Conservation (phyloP, 1,140 invertebrate genomes). For the Pemphigus obesinymphae region DNA sequence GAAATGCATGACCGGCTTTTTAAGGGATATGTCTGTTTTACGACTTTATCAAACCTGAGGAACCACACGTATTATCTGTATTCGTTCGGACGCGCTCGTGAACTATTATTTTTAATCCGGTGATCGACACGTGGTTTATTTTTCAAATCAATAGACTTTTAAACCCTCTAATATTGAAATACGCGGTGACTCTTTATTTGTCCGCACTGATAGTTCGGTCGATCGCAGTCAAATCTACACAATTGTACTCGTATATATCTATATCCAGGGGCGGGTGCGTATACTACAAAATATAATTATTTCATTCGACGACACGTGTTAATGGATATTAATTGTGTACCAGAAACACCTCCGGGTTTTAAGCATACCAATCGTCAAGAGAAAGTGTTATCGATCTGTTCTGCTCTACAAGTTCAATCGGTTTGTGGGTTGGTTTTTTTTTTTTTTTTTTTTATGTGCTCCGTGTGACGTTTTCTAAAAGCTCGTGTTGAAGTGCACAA, state of each 20-base stretch:
- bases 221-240: not conserved
- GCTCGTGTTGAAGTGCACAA: too few relatives aligned
- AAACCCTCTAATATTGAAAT: too few relatives aligned
- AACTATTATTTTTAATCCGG: not conserved
- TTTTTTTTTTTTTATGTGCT: too few relatives aligned
- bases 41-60: conserved; percentile 14
- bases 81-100: not conserved
- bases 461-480: too few relatives aligned
- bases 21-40: conserved; percentile 13
- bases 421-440: not conserved
- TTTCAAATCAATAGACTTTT: too few relatives aligned
- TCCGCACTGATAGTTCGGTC: not conserved
- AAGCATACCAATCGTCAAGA: not conserved
- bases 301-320: not conserved
- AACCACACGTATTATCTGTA: not conserved
- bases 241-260: not conserved
- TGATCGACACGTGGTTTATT: too few relatives aligned
- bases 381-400: conserved; percentile 24
- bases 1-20: conserved; percentile 7
- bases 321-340: not conserved
- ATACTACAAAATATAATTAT: not conserved
- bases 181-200: not conserved
- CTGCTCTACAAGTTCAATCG: not conserved
- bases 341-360: not conserved
- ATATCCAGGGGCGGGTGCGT: not conserved